These are phyloP conservation scores for Platerodrilus igneus DNA, from an alignment of 2,888 invertebrate species.

Conservation along the genomic window DNA sequence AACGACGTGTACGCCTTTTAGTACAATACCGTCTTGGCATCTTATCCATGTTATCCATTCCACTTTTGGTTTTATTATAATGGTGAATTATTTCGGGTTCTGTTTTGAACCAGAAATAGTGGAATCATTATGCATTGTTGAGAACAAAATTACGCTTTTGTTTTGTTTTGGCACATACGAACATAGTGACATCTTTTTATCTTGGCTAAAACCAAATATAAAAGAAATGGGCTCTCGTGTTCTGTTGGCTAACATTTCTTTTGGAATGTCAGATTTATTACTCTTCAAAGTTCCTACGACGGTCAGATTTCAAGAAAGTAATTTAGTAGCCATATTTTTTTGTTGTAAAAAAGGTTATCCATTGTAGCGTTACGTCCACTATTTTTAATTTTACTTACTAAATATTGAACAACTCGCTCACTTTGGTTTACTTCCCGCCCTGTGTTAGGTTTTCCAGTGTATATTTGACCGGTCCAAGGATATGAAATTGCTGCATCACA, in stretches of 20 bases:
- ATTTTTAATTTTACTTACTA: no score
- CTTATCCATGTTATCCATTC: constrained; percentile 27
- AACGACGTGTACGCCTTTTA: constrained; percentile 19
- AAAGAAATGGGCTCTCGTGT: constrained; percentile 9
- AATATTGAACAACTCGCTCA: constrained; percentile 3
- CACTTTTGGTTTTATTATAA: constrained; percentile 27
- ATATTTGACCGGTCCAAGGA: constrained; percentile 28
- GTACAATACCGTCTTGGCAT: constrained; percentile 24
- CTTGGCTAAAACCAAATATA: constrained; percentile 26
- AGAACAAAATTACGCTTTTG: constrained; percentile 28
- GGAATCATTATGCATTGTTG: constrained; percentile 25
- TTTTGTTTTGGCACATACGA: constrained; percentile 29
- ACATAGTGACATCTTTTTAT: constrained; percentile 26
- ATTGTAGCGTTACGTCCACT: no score
- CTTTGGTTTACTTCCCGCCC: constrained; percentile 3
- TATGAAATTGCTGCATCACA: constrained; percentile 32
- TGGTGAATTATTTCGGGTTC: constrained; percentile 27
- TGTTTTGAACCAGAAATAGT: constrained; percentile 15
- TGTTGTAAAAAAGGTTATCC: constrained; percentile 2
- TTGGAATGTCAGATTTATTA: constrained; percentile 26
- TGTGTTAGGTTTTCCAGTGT: constrained; percentile 27
- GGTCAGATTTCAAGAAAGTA: constrained; percentile 10
- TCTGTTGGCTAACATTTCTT: constrained; percentile 21
- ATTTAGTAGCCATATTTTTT: neutral
- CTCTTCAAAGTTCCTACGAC: constrained; percentile 24